Base-by-base conservation (phyloP, 1,140 invertebrate genomes). In the Doryteuthis pealeii region DNA sequence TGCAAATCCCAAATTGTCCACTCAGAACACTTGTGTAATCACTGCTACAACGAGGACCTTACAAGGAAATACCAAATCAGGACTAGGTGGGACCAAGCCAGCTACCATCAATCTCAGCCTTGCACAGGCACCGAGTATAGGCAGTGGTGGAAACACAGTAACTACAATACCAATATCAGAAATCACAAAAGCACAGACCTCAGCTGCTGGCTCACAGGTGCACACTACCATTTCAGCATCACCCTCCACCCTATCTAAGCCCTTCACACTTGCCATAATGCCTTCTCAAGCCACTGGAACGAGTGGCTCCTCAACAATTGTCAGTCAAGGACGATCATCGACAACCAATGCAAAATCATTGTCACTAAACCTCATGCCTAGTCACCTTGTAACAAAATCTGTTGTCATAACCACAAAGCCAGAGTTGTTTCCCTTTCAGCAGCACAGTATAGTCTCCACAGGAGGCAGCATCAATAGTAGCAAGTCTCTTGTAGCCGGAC, bases 51-150 rank as follows among this genome's bases (percentile, higher is more conserved):
- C 40, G 70, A 26, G 70, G 26, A 31, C 70, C n/a, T 40, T 49
- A 45, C 70, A 71, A 30, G 40, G n/a, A 14, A 71, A 40, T 49
- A 22, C 26, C 26, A 71, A 71, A 31, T 30, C 71, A 10, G 66
- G 35, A 45, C 67, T 70, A 2, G 43, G 71, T 58, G 70, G 71
- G 22, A 67, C 71, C 28, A 77, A 77, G 32, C 75, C 76, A 45
- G 76, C 80, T 4, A 72, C 77, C 1, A 54, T 78, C 62, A 74
- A 73, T 30, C 40, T 70, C 40, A 65, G 67, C 18, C 58, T 58
- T 10, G 62, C 77, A 1, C 70, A 71, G 32, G 40, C 66, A 18
- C 30, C 66, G 10, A 33, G 28, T 18, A 62, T 62, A n/a, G 66
- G 66, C 5, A 32, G 30, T 18, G 31, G 30, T 30, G 66, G 30